A percentile compares a stretch with the other conserved stretches of the same genome.
Evolutionary conservation across 2,888 invertebrate genomes (phyloP).

Genomic region (Calameuta idolon): DNA sequence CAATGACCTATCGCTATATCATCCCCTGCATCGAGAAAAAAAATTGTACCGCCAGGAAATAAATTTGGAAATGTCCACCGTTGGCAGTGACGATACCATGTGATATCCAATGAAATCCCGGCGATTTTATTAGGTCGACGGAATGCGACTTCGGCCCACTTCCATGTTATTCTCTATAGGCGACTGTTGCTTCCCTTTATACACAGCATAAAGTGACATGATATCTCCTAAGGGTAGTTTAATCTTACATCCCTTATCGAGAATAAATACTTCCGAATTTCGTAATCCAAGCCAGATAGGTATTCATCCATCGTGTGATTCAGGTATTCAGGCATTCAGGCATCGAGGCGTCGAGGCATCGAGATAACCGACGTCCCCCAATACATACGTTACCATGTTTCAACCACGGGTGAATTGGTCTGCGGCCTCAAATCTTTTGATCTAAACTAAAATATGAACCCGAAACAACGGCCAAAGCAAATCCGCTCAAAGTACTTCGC

Average conservation of each 20-base stretch:
- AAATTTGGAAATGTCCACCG: background rate
- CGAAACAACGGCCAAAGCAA: slow-evolving; percentile 66
- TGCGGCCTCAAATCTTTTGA: slow-evolving; percentile 59
- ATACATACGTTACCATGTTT: slow-evolving; percentile 36
- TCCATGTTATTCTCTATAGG: background rate
- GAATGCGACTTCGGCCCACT: background rate
- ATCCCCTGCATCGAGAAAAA: background rate
- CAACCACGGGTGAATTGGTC: slow-evolving; percentile 63
- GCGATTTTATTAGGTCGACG: background rate
- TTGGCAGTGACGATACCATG: background rate
- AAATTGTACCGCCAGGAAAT: background rate
- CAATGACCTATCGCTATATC: background rate
- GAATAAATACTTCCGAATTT: background rate
- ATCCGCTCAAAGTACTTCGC: slow-evolving; percentile 60
- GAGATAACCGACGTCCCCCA: background rate
- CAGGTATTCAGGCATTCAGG: background rate
- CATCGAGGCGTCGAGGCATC: background rate
- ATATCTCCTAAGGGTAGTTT: background rate
- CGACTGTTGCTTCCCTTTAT: background rate
- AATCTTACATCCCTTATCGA: background rate
- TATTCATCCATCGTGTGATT: background rate
- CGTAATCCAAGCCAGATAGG: background rate
- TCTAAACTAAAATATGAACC: slow-evolving; percentile 65
- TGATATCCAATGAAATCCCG: too few relatives aligned
- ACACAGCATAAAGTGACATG: background rate